Evolutionary conservation across 1,140 invertebrate genomes (phyloP).

Genomic region (Monochamus saltuarius): DNA sequence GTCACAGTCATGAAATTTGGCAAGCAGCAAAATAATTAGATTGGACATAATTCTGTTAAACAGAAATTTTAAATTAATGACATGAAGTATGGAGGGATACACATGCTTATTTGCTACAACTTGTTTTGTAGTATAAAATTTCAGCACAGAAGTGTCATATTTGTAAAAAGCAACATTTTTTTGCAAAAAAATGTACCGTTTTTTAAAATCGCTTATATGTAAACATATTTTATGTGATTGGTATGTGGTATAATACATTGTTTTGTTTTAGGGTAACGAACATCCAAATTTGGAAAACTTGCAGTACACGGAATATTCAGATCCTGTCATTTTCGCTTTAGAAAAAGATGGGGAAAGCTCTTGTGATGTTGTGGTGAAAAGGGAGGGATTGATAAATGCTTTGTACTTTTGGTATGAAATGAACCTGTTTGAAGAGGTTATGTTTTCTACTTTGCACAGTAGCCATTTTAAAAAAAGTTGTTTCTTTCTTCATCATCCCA

Average conservation of each 20-base stretch:
- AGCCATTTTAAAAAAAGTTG: constrained; percentile 16
- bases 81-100: not conserved
- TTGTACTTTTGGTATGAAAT: constrained; percentile 33
- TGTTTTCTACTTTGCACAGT: constrained; percentile 25
- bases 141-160: too few species aligned
- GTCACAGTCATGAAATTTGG: too few species aligned
- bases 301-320: constrained; percentile 24
- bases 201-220: not conserved
- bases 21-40: too few species aligned
- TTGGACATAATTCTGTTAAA: too few species aligned
- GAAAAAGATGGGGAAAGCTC: constrained; percentile 22
- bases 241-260: not conserved
- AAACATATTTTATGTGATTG: not conserved
- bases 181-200: too few species aligned
- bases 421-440: constrained; percentile 19
- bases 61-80: too few species aligned
- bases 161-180: too few species aligned
- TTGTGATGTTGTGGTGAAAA: constrained; percentile 22
- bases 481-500: constrained; percentile 11
- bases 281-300: constrained; percentile 37
- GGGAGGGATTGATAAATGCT: constrained; percentile 27
- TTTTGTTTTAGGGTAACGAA: constrained; percentile 33
- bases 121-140: too few species aligned
- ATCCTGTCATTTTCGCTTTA: constrained; percentile 24
- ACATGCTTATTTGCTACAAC: too few species aligned